Conservation (phyloP, 23 tunicate genomes). For the Trididemnum miniatum region DNA sequence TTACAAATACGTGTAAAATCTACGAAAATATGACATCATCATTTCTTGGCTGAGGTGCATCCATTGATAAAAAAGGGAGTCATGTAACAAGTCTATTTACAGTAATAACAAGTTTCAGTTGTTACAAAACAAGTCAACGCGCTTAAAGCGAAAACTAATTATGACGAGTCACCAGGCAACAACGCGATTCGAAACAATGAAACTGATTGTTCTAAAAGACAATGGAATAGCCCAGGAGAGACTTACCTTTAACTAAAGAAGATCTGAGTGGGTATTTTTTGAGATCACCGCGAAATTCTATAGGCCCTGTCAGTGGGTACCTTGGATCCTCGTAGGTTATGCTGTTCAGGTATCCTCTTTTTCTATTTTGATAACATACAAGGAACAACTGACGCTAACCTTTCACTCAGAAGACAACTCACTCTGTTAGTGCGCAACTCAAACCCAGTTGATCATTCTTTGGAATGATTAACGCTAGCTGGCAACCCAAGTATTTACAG, state of each 20-base stretch:
- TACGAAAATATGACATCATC: too few relatives aligned
- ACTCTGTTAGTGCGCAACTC: not conserved
- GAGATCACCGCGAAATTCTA: slow-evolving; percentile 50
- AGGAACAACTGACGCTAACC: too few relatives aligned
- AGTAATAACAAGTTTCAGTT: not conserved
- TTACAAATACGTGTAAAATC: too few relatives aligned
- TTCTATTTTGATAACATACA: slow-evolving; percentile 33
- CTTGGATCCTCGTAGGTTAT: slow-evolving; percentile 61
- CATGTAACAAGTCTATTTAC: not conserved
- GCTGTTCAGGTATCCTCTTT: slow-evolving; percentile 65
- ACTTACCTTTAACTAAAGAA: slow-evolving; percentile 82
- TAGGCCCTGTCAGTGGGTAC: slow-evolving; percentile 82
- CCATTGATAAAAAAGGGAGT: too few relatives aligned
- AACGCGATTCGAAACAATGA: not conserved
- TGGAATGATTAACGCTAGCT: not conserved
- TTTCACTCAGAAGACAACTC: not conserved
- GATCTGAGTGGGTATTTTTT: slow-evolving; percentile 69
- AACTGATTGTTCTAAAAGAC: not conserved
- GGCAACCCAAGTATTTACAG: not conserved
- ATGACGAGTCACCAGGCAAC: slow-evolving; percentile 9
- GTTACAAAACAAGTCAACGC: not conserved
- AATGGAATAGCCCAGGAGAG: not conserved
- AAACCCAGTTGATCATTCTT: not conserved
- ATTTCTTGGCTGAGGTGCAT: too few relatives aligned
- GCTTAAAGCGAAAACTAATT: not conserved